Conservation (phyloP, 92 coral and sea anemone genomes). For the Bergia sp. region DNA sequence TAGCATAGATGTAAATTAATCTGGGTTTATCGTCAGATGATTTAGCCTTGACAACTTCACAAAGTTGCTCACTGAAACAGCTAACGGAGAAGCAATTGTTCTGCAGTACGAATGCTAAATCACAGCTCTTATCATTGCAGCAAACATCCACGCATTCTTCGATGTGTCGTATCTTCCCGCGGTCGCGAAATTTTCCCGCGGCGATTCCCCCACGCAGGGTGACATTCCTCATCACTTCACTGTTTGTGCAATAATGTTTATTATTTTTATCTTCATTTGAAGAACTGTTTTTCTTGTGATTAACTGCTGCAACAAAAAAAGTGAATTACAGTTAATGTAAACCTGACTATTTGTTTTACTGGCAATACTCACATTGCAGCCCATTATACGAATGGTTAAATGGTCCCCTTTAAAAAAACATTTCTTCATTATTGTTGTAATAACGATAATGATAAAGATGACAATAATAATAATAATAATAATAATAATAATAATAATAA, state of each 20-base stretch:
- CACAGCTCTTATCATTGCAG: slow-evolving; percentile 88
- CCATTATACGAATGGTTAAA: too few species aligned
- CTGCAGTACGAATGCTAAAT: slow-evolving; percentile 83
- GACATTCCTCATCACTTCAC: slow-evolving; percentile 90
- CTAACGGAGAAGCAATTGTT: slow-evolving; percentile 90
- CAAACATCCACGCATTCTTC: slow-evolving; percentile 92
- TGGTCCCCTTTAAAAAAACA: too few species aligned
- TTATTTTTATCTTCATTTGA: background rate
- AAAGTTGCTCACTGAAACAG: slow-evolving; percentile 76
- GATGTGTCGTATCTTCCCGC: slow-evolving; percentile 78
- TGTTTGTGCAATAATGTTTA: slow-evolving; percentile 78
- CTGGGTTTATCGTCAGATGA: slow-evolving; percentile 75
- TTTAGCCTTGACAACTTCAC: slow-evolving; percentile 87
- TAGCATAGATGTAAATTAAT: slow-evolving; percentile 83
- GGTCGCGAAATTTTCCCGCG: slow-evolving; percentile 91
- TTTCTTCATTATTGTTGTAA: too few species aligned
- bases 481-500: too few species aligned
- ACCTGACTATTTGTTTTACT: too few species aligned
- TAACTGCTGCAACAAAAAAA: background rate
- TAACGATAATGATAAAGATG: too few species aligned
- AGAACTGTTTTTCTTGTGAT: background rate
- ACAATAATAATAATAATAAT: background rate
- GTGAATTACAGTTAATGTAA: too few species aligned
- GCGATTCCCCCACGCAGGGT: slow-evolving; percentile 91
- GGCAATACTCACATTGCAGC: too few species aligned